phyloP scores from a whole-genome alignment of 2,888 invertebrate species.

The Oscheius sp. region DNA sequence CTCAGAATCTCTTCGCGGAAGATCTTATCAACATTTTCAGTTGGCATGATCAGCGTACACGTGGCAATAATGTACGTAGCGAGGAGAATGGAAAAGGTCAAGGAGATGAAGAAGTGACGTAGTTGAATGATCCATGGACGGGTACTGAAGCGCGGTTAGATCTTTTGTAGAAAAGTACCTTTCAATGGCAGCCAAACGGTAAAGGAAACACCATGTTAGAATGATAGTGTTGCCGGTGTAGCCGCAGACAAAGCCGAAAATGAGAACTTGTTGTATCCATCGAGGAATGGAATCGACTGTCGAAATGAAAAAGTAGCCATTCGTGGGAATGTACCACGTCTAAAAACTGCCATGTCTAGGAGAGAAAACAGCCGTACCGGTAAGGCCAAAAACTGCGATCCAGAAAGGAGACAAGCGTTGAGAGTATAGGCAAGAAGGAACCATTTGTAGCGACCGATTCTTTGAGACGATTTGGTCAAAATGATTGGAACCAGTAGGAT shows the following conservation, averaged over 20 bases:
- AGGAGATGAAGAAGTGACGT: neutral
- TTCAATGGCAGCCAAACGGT: slow-evolving; percentile 11
- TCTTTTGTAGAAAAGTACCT: neutral
- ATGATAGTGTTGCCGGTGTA: neutral
- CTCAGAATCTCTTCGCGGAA: neutral
- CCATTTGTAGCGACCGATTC: neutral
- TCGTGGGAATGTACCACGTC: slow-evolving; percentile 11
- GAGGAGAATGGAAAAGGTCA: neutral
- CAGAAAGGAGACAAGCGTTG: neutral
- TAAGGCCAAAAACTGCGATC: neutral
- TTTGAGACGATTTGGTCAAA: neutral
- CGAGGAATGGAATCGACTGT: slow-evolving; percentile 11
- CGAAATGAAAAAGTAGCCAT: slow-evolving; percentile 18
- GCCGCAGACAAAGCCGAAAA: neutral
- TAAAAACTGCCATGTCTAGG: neutral
- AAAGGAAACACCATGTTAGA: slow-evolving; percentile 2
- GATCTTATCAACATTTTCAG: neutral
- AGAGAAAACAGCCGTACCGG: neutral
- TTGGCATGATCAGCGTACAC: neutral
- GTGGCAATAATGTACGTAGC: neutral
- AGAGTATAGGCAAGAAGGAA: slow-evolving; percentile 13
- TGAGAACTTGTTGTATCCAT: slow-evolving; percentile 8
- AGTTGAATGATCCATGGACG: neutral
- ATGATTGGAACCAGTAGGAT: slow-evolving; percentile 12
- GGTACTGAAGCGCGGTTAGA: neutral